Evolutionary conservation across 1,140 invertebrate species (phyloP).

Genomic region (Bombus superbus): DNA sequence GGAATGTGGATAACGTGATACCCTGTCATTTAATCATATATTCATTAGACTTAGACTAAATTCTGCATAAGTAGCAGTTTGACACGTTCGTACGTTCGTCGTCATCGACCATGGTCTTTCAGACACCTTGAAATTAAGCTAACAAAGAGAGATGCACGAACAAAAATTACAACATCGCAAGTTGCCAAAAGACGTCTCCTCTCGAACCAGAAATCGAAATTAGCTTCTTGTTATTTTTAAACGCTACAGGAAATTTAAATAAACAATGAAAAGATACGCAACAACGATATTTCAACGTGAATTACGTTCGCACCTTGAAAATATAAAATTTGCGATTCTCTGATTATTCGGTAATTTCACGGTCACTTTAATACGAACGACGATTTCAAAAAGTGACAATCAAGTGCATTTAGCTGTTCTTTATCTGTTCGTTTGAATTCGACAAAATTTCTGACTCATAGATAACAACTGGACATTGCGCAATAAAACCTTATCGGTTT

Average conservation of each 20-base stretch:
- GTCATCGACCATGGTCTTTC: too few species aligned
- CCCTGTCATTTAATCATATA: constrained; percentile 7
- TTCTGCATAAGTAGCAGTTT: background rate
- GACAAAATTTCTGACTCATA: constrained; percentile 12
- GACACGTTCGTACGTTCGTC: background rate
- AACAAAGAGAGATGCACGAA: fast-evolving
- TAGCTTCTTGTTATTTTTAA: too few species aligned
- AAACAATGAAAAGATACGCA: too few species aligned
- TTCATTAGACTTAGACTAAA: background rate
- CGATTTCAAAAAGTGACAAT: background rate
- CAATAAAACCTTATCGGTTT: constrained; percentile 22
- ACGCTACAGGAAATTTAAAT: too few species aligned
- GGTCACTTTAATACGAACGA: background rate
- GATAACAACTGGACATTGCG: background rate
- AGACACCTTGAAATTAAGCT: background rate
- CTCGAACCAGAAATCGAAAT: background rate
- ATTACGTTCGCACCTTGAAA: background rate
- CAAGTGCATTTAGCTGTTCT: background rate
- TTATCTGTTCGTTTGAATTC: background rate
- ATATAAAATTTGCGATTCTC: background rate
- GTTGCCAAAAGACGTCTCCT: background rate
- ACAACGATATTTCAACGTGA: background rate
- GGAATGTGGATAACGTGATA: constrained; percentile 25
- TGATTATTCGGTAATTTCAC: background rate
- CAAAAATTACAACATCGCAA: background rate